A percentile compares a stretch with the other conserved stretches of the same genome.
These are phyloP conservation scores for Tupaia chinensis DNA, from an alignment of 2,113 vertebrate genomes.

Conservation along the genomic window DNA sequence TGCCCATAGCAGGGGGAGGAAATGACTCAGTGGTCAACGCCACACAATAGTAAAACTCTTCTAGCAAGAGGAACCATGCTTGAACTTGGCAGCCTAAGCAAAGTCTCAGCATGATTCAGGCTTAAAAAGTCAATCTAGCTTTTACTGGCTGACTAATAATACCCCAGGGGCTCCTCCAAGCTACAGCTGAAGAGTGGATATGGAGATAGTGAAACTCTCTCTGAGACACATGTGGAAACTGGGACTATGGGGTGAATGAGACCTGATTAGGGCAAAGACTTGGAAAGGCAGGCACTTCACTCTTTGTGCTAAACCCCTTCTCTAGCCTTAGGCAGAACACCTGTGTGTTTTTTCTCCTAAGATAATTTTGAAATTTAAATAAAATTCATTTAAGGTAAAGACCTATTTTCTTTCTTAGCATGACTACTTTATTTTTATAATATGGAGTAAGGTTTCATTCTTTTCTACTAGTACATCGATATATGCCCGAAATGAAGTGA, in stretches of 20 bases:
- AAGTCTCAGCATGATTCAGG: conserved; percentile 53
- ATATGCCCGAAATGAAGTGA: background rate
- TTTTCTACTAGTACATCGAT: background rate
- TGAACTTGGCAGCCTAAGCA: conserved; percentile 60
- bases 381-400: background rate
- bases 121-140: conserved; percentile 61
- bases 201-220: background rate
- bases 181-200: background rate
- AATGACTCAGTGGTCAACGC: conserved; percentile 59
- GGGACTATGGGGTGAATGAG: background rate
- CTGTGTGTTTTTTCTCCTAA: background rate
- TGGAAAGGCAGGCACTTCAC: background rate
- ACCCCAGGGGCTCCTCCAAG: conserved; percentile 10
- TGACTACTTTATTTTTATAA: background rate
- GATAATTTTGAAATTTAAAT: conserved; percentile 23
- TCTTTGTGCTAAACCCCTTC: background rate
- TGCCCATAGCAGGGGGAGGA: background rate
- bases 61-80: conserved; percentile 41
- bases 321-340: background rate
- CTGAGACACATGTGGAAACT: background rate
- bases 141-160: conserved; percentile 65
- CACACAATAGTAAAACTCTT: conserved; percentile 64
- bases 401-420: conserved; percentile 16
- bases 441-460: background rate
- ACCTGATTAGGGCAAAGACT: background rate